Evolutionary conservation across 2,888 invertebrate species (phyloP), one percentile per base, ranked within the genome.

Genomic region (Andrena camellia): DNA sequence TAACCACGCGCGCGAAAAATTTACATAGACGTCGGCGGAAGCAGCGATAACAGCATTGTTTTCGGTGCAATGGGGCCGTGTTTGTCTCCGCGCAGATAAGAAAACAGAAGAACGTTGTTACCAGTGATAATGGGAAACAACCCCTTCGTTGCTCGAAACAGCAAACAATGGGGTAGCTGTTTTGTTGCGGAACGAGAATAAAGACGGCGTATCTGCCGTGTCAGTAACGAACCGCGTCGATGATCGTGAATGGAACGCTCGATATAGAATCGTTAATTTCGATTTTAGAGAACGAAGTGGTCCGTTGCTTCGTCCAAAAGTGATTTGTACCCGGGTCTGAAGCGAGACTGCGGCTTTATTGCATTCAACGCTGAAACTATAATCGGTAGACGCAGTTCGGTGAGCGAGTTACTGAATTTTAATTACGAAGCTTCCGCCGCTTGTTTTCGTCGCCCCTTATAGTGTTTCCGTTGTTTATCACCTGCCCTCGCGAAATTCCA

Each of bases 351-450:
- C 6, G 52, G 50, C 66, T 79, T 68, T 63, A 79, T 76, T 75
- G 63, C 23, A 59, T 76, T 79, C 68, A 79, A 59, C 48, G 26
- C 17, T 20, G 33, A 8, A 29, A 48, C 59, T 66, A 67, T 66
- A 67, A 78, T 71, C 71, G 72, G 67, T 54, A 48, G 26, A 70
- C 20, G 59, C 35, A 60, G 33, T 77, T 54, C 52, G 52, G 70
- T 54, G 66, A 71, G 60, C 52, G 70, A 80, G 78, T 80, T 80
- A 77, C 78, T 80, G 80, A 80, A 80, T 80, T 80, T 80, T 78
- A 71, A 77, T 78, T 80, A 78, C 78, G 26, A 77, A 78, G 64
- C 70, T 77, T 66, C 35, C 50, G n/a, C 29, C 62, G 66, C 57
- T 74, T 74, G 74, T 59, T 74, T 74, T 74, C 71, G 73, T 73